Percentiles rank a stretch among this genome's conserved stretches.
Conservation (phyloP, 2,888 invertebrate species). For the Cerceris rybyensis region DNA sequence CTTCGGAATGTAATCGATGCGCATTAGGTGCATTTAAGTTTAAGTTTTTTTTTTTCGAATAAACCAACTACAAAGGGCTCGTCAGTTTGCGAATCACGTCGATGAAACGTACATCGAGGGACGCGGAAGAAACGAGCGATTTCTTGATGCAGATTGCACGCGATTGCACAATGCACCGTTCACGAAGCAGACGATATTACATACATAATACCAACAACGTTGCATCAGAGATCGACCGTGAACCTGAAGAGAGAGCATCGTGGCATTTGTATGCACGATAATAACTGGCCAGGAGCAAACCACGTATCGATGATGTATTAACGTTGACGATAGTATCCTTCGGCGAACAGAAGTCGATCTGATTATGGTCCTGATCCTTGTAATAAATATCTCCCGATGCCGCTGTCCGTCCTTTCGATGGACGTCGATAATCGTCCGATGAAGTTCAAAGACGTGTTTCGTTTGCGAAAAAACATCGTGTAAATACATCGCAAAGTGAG, state of each 20-base stretch:
- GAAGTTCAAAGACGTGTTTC: background rate
- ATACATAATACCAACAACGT: background rate
- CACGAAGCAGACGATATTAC: constrained; percentile 14
- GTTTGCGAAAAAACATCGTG: background rate
- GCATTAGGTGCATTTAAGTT: no score
- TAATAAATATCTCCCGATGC: constrained; percentile 6
- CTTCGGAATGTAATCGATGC: no score
- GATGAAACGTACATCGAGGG: background rate
- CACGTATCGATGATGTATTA: constrained; percentile 27
- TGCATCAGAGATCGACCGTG: constrained; percentile 14
- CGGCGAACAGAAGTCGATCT: constrained; percentile 20
- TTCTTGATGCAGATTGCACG: constrained; percentile 15
- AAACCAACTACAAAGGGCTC: background rate
- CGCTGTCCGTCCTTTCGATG: background rate
- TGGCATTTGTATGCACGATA: constrained; percentile 32
- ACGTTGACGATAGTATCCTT: constrained; percentile 34
- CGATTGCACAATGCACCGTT: constrained; percentile 8
- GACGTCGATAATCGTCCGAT: constrained; percentile 2
- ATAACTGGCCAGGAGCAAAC: constrained; percentile 8
- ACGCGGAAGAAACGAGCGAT: constrained; percentile 7
- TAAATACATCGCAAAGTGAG: no score
- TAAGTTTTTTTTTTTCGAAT: no score
- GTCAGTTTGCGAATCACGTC: background rate
- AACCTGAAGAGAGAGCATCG: constrained; percentile 20
- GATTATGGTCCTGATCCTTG: constrained; percentile 2